Evolutionary conservation across 2,797 vertebrate genomes (phyloP).

Genomic region (Siniperca scherzeri): DNA sequence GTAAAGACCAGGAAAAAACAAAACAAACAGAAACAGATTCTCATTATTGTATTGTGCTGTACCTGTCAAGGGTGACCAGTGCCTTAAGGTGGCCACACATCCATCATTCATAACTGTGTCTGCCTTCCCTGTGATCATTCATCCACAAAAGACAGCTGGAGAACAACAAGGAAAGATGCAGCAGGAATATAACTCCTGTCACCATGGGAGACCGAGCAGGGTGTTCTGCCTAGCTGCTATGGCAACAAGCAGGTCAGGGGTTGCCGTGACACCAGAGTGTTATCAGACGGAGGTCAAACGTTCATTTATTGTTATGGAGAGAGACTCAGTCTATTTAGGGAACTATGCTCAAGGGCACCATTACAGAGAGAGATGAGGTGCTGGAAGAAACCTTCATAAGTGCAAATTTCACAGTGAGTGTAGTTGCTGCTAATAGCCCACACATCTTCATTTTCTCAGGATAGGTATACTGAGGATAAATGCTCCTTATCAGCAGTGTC

Average conservation of each 20-base stretch:
- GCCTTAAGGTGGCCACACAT: conserved; percentile 56
- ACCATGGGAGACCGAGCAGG: conserved; percentile 53
- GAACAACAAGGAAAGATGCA: conserved; percentile 89
- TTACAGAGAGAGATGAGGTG: conserved; percentile 71
- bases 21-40: neutral
- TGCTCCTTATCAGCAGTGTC: conserved; percentile 45
- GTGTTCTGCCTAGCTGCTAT: conserved; percentile 66
- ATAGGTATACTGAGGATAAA: conserved; percentile 58
- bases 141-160: conserved; percentile 91
- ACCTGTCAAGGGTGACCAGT: conserved; percentile 24
- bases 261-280: conserved; percentile 65
- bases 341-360: conserved; percentile 63
- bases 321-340: conserved; percentile 60
- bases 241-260: conserved; percentile 72
- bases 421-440: conserved; percentile 60
- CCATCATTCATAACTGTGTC: conserved; percentile 73
- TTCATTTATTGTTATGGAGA: conserved; percentile 70
- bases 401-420: conserved; percentile 55
- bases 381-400: conserved; percentile 59
- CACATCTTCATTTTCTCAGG: conserved; percentile 62
- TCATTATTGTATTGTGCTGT: neutral
- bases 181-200: conserved; percentile 89
- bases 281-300: conserved; percentile 69
- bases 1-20: neutral
- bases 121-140: conserved; percentile 73